Evolutionary conservation across 2,888 invertebrate genomes (phyloP).

Genomic region (Scaptomyza caliginosa): DNA sequence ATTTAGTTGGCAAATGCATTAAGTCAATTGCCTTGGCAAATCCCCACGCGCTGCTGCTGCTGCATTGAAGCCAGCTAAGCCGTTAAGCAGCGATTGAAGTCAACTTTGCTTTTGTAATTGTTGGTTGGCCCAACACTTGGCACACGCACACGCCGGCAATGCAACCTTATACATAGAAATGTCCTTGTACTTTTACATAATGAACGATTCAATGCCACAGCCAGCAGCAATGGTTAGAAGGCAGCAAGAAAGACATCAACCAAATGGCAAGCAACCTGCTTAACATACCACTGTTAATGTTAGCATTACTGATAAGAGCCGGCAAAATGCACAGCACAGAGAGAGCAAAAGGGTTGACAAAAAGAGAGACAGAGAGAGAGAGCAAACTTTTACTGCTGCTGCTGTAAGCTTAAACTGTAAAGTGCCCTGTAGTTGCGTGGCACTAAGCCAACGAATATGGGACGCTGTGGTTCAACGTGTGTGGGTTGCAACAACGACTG

Average conservation of each 20-base stretch:
- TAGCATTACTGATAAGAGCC: constrained; percentile 67
- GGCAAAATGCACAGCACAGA: constrained; percentile 44
- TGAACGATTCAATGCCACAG: constrained; percentile 62
- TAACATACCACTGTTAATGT: constrained; percentile 54
- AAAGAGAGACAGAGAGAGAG: not conserved
- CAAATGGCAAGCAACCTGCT: constrained; percentile 3
- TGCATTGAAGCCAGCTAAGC: constrained; percentile 31
- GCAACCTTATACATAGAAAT: constrained; percentile 47
- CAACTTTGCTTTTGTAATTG: constrained; percentile 24
- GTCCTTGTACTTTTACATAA: constrained; percentile 80
- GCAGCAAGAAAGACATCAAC: constrained; percentile 16
- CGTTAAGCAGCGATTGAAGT: constrained; percentile 39
- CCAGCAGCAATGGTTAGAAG: constrained; percentile 38
- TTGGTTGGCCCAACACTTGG: constrained; percentile 64
- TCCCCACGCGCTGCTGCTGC: constrained; percentile 5
- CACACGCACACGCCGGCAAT: constrained; percentile 63
- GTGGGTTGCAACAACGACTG: constrained; percentile 62
- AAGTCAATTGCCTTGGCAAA: constrained; percentile 46
- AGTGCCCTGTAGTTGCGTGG: constrained; percentile 57
- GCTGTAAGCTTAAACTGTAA: constrained; percentile 55
- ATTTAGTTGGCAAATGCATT: constrained; percentile 31
- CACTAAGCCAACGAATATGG: constrained; percentile 39
- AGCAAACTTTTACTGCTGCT: constrained; percentile 13
- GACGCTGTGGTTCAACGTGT: constrained; percentile 25
- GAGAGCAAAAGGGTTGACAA: too few relatives aligned